Base-by-base conservation (phyloP, 2,797 vertebrate species). In the Gymnothorax javanicus region DNA sequence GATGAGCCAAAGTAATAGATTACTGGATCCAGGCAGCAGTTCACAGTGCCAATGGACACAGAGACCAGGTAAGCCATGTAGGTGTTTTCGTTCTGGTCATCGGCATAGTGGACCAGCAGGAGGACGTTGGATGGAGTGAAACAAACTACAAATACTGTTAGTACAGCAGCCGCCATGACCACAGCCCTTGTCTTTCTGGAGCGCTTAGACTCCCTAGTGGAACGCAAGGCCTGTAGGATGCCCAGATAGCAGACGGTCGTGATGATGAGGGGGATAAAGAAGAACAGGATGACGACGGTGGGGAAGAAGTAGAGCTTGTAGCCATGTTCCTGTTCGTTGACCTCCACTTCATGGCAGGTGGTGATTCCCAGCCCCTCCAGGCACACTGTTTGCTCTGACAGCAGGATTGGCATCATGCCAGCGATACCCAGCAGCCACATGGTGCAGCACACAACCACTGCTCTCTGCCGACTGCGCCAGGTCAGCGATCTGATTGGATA, bases 21-120 rank as follows among this genome's bases (percentile, higher is more conserved):
- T 86, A 97, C 82, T n/a, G 96, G 96, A 27, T 97, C 96, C 7
- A 97, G 90, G 87, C 95, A 96, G 64, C 96, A 97, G 89, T 92
- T 97, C 69, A 97, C 0, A 25, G 95, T 97, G 91, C 96, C 95
- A 85, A 96, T 82, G 43, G 94, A 96, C 88, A 94, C 93, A 85
- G 93, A 94, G n/a, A 97, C 91, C n/a, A 97, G 92, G 67, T 96
- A 97, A 12, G 92, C 94, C 81, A 96, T 96, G 90, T 96, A 97
- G 75, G 95, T 85, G 11, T 91, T 89, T 23, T 96, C 95, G 43
- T 87, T 89, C 20, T 90, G 87, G 2, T 90, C 85, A 86, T 89
- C 7, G 1, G 94, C 73, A 7, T 96, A 96, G 88, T 96, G 96
- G 43, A 91, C 86, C 75, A 96, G 89, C 50, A 97, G 91, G 13